Evolutionary conservation across 2,797 vertebrate genomes (phyloP), one percentile per base, ranked within the genome.

Genomic region (Hyperoplus immaculatus): DNA sequence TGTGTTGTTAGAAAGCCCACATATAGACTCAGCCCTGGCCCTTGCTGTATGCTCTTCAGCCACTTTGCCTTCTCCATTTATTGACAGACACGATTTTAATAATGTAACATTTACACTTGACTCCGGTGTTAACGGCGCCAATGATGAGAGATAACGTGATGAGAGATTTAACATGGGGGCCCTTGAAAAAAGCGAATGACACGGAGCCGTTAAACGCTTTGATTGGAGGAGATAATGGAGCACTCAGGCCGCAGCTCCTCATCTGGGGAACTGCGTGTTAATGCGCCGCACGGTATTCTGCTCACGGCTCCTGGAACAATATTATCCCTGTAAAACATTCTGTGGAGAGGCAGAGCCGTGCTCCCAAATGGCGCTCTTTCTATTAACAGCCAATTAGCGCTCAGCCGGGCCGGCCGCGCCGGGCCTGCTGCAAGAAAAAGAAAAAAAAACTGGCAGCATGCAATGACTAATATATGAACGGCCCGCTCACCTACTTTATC

Each of bases 101-200:
- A 95, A 96, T 95, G 92, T 92, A 92, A 95, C 96, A 94, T 96
- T 96, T 95, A 95, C 95, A 96, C 97, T 97, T 96, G 96, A 97
- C 96, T 97, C 94, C 82, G 77, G 91, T 92, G 94, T 98, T 29
- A 97, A 98, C 97, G 96, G 96, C 94, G 95, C 95, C 96, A 97
- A 97, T 97, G 96, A 97, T 96, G 95, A 96, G 95, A 95, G 95
- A 95, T 97, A 97, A 96, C 96, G 96, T 91, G 95, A 29, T 29
- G 29, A 29, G 29, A 29, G 29, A 29, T 29, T 29, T 29, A 29
- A 29, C 29, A 29, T 29, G 29, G 29, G 29, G 95, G 93, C 97
- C 95, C 97, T 97, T 96, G 96, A 97, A 96, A 95, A 92, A 89
- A 29, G 29, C 29, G 29, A 29, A 29, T 29, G 29, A 29, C 29